Conservation (phyloP, 2,797 vertebrate species). For the Mergus octosetaceus region DNA sequence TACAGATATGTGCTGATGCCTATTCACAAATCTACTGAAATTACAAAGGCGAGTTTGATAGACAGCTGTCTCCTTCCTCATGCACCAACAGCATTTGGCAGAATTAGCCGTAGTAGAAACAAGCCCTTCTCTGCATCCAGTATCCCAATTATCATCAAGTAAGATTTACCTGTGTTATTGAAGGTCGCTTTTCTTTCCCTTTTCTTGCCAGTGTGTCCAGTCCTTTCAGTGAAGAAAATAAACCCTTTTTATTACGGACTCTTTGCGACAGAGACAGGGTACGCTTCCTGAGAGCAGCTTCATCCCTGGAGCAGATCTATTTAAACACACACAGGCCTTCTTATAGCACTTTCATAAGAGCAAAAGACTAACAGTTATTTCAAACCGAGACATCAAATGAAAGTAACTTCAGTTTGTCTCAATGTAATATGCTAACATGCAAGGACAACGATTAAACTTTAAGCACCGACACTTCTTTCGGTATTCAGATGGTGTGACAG, state of each 20-base stretch:
- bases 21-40: neutral
- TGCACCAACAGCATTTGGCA: neutral
- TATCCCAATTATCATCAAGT: neutral
- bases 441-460: neutral
- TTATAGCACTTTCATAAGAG: neutral
- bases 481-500: rapidly evolving
- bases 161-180: constrained; percentile 84
- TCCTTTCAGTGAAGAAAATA: constrained; percentile 93
- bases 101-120: neutral
- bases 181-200: constrained; percentile 88
- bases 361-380: neutral
- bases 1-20: neutral
- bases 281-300: constrained; percentile 87
- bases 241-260: constrained; percentile 84
- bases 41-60: neutral
- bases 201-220: constrained; percentile 89
- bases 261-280: constrained; percentile 85
- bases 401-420: neutral
- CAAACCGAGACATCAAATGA: neutral
- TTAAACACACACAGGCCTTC: constrained; percentile 24
- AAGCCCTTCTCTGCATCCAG: neutral
- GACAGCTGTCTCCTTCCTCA: neutral
- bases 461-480: neutral
- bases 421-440: neutral
- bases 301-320: constrained; percentile 92